Percentiles rank a stretch among this genome's conserved stretches.
Evolutionary conservation across 2,888 invertebrate species (phyloP).

Genomic region (Epinotia demarniana): DNA sequence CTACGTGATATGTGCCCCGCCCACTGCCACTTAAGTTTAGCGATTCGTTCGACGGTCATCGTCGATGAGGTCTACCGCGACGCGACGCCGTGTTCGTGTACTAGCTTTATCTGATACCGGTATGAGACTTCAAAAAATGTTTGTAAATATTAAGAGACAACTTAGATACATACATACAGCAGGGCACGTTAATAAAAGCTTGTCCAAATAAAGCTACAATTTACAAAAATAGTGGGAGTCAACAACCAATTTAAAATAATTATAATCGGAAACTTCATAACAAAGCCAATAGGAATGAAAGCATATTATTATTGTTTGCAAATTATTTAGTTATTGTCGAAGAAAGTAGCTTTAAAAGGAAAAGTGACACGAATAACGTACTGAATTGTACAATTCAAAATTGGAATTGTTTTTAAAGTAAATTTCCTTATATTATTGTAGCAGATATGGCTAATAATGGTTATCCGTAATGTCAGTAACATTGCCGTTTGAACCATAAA

Average conservation of each 20-base stretch:
- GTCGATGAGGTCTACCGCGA: too few species aligned
- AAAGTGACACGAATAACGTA: constrained; percentile 42
- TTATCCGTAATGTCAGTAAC: constrained; percentile 9
- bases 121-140: too few species aligned
- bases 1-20: too few species aligned
- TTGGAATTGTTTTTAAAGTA: constrained; percentile 22
- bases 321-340: constrained; percentile 30
- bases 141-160: too few species aligned
- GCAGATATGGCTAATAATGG: background rate
- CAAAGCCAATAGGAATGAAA: constrained; percentile 25
- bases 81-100: too few species aligned
- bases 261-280: constrained; percentile 31
- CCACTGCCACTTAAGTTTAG: too few species aligned
- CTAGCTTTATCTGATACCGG: too few species aligned
- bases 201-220: background rate
- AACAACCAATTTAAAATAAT: constrained; percentile 19
- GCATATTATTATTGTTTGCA: constrained; percentile 38
- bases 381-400: constrained; percentile 24
- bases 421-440: constrained; percentile 12
- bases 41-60: too few species aligned
- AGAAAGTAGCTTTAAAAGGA: constrained; percentile 40
- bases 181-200: too few species aligned
- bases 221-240: background rate
- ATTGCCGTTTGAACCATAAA: constrained; percentile 17
- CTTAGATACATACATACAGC: too few species aligned